Evolutionary conservation across 2,888 invertebrate genomes (phyloP).

Genomic region (Tholera decimalis): DNA sequence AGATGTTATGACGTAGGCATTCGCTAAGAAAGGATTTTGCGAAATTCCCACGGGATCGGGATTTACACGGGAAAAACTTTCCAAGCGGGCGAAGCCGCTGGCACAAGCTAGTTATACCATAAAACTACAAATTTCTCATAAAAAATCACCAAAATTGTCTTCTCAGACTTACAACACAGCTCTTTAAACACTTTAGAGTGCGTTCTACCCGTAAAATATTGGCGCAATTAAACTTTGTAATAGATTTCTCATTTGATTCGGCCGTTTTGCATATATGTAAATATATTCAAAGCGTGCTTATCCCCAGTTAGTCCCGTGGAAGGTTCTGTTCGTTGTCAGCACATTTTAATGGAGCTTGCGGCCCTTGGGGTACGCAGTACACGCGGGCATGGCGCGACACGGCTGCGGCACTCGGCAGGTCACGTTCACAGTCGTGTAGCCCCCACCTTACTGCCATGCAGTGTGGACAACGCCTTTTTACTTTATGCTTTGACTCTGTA

Average conservation of each 20-base stretch:
- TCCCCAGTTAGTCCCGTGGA: constrained; percentile 63
- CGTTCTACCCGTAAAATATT: constrained; percentile 47
- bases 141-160: constrained; percentile 46
- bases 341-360: constrained; percentile 73
- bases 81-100: too few species aligned
- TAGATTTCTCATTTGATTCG: constrained; percentile 70
- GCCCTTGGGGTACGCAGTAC: constrained; percentile 29
- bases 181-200: constrained; percentile 33
- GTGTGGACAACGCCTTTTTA: constrained; percentile 29
- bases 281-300: constrained; percentile 74
- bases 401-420: constrained; percentile 32
- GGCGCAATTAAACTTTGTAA: constrained; percentile 77
- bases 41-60: too few species aligned
- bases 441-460: constrained; percentile 12
- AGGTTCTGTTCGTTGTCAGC: constrained; percentile 71
- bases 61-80: too few species aligned
- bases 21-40: too few species aligned
- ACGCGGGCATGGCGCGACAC: constrained; percentile 27
- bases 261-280: constrained; percentile 75
- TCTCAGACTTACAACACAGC: constrained; percentile 15
- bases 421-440: constrained; percentile 40
- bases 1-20: too few species aligned
- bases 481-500: constrained; percentile 36
- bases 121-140: constrained; percentile 25
- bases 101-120: too few species aligned